phyloP scores from a whole-genome alignment of 2,888 invertebrate species.

The Eupithecia vulgata region DNA sequence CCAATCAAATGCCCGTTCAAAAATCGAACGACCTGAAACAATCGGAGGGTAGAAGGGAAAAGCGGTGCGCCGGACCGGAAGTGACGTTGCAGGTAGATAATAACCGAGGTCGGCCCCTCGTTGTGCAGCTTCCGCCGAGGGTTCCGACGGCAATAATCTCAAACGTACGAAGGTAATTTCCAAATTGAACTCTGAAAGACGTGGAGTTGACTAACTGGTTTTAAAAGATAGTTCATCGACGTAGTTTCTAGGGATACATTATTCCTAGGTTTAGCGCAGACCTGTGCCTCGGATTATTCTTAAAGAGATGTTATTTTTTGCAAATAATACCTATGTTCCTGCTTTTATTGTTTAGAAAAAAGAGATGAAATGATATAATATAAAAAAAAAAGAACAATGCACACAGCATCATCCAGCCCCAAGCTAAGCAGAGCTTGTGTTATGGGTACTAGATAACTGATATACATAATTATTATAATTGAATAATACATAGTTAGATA shows the following conservation, averaged over 20 bases:
- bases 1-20: conserved; percentile 48
- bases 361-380: neutral
- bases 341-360: neutral
- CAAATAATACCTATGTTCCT: too few relatives aligned
- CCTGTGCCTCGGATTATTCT: neutral
- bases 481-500: too few relatives aligned
- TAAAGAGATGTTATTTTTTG: neutral
- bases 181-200: conserved; percentile 59
- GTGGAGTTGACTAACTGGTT: conserved; percentile 49
- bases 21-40: conserved; percentile 53
- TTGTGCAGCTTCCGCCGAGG: conserved; percentile 75
- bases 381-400: too few relatives aligned
- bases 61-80: conserved; percentile 63
- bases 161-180: conserved; percentile 77
- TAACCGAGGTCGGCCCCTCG: conserved; percentile 67
- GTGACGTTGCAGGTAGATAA: conserved; percentile 81
- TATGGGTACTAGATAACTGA: too few relatives aligned
- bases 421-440: too few relatives aligned
- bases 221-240: neutral
- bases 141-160: conserved; percentile 76
- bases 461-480: too few relatives aligned
- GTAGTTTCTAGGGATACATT: neutral
- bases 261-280: neutral
- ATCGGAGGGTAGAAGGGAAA: conserved; percentile 48
- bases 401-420: too few relatives aligned